Percentiles rank a stretch among this genome's conserved stretches.
These are phyloP conservation scores for Stenichneumon culpator DNA, from an alignment of 2,888 invertebrate genomes.

Conservation along the genomic window DNA sequence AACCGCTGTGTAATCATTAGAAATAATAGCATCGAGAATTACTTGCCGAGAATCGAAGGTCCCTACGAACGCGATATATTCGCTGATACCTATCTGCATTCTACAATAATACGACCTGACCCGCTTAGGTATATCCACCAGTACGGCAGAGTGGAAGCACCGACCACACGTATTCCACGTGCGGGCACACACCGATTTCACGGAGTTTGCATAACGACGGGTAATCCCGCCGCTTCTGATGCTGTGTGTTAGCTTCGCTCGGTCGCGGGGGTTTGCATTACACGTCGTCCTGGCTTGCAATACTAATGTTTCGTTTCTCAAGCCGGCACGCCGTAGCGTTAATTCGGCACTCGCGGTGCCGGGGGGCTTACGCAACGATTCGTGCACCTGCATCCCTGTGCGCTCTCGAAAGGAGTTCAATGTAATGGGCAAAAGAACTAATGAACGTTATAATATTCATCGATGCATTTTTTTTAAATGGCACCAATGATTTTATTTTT, in stretches of 20 bases:
- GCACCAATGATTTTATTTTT: no score
- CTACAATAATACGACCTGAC: constrained; percentile 40
- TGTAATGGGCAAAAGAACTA: no score
- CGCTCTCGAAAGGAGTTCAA: neutral
- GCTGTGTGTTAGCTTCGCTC: constrained; percentile 34
- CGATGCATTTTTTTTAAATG: neutral
- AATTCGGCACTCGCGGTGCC: constrained; percentile 36
- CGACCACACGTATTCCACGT: constrained; percentile 42
- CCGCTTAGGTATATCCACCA: constrained; percentile 24
- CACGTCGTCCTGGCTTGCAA: constrained; percentile 45
- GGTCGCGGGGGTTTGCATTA: constrained; percentile 42
- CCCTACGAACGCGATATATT: constrained; percentile 8
- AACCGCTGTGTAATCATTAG: constrained; percentile 7
- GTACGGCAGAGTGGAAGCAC: constrained; percentile 17
- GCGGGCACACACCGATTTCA: constrained; percentile 49
- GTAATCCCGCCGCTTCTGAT: constrained; percentile 54
- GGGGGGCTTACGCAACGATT: constrained; percentile 23
- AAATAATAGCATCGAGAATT: constrained; percentile 2
- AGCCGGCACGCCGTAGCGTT: constrained; percentile 33
- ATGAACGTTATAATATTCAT: neutral
- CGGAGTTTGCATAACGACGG: constrained; percentile 59
- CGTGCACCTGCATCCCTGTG: constrained; percentile 21
- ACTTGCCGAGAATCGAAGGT: constrained; percentile 23
- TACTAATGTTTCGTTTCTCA: constrained; percentile 50
- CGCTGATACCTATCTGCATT: constrained; percentile 26